Conservation (phyloP, 2,888 invertebrate species). For the Atethmia centrago region DNA sequence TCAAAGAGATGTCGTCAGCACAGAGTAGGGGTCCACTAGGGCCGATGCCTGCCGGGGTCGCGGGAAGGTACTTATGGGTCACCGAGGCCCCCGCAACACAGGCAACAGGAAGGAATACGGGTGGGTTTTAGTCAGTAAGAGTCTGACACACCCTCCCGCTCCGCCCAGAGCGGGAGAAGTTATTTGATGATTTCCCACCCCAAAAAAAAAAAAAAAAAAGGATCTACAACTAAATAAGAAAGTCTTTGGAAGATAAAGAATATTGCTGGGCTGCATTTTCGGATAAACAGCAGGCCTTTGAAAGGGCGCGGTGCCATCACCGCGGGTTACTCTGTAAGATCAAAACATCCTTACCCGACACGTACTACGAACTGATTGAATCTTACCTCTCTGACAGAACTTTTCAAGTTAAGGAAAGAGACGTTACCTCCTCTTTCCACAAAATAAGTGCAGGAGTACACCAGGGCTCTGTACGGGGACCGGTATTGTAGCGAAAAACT, state of each 20-base stretch:
- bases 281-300: neutral
- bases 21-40: no score
- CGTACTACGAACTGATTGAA: neutral
- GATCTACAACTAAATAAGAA: neutral
- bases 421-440: neutral
- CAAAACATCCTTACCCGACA: neutral
- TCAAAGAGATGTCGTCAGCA: no score
- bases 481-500: neutral
- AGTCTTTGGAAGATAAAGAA: neutral
- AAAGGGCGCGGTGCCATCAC: neutral
- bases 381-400: neutral
- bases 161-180: no score
- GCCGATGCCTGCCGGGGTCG: no score
- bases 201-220: no score
- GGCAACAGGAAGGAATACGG: no score
- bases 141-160: no score
- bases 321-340: neutral
- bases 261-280: neutral
- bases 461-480: neutral
- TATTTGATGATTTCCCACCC: no score
- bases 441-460: neutral
- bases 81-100: no score
- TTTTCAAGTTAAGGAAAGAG: neutral
- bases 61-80: no score
- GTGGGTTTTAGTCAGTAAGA: no score